These are phyloP conservation scores for Diogma glabrata DNA, from an alignment of 2,888 invertebrate species.

Conservation along the genomic window DNA sequence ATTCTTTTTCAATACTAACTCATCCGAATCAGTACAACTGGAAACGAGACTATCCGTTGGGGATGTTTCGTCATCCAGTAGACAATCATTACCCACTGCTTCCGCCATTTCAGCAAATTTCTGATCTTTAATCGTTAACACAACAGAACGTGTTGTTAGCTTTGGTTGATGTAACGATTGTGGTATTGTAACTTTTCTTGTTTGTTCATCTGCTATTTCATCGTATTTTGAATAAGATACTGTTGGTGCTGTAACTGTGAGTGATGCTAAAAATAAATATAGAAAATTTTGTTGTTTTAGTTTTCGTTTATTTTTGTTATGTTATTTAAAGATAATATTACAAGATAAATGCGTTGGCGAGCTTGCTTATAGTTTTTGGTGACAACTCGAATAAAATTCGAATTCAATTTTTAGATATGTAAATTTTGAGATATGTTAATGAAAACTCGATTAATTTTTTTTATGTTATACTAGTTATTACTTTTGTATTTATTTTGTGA, in stretches of 20 bases:
- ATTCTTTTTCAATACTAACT: constrained; percentile 23
- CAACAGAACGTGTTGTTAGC: neutral
- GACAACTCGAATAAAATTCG: no score
- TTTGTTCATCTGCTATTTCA: neutral
- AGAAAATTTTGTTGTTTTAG: no score
- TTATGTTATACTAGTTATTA: no score
- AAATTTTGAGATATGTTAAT: no score
- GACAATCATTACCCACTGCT: constrained; percentile 53
- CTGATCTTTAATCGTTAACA: constrained; percentile 26
- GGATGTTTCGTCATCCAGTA: constrained; percentile 73
- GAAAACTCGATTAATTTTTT: no score
- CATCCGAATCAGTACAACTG: constrained; percentile 32
- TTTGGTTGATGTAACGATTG: neutral
- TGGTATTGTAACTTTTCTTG: no score
- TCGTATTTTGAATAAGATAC: constrained; percentile 2
- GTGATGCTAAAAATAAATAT: constrained; percentile 13
- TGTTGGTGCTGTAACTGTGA: constrained; percentile 15
- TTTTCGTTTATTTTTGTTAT: no score
- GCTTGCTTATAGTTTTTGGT: no score
- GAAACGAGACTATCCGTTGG: constrained; percentile 66
- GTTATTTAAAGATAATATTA: no score
- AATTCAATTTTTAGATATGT: no score
- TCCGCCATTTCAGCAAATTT: constrained; percentile 65
- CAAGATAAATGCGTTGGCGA: no score
- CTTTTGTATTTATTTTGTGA: no score